phyloP scores from a whole-genome alignment of 2,113 vertebrate species.

The Callipepla californica region DNA sequence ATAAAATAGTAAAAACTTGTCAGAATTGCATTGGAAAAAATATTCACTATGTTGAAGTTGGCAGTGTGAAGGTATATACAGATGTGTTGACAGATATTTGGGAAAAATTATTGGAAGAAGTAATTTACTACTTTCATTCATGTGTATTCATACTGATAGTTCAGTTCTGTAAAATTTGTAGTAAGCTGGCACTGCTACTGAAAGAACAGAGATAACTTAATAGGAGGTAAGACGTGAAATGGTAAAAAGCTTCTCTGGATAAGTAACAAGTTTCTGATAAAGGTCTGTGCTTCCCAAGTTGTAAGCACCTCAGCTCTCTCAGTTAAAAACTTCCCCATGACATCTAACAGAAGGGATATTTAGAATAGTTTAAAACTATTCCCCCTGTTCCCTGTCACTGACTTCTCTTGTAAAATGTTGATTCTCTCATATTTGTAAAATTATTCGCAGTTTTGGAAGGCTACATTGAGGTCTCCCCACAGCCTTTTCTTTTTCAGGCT shows the following conservation, averaged over 20 bases:
- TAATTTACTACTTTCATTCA: not conserved
- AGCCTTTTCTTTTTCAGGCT: too few relatives aligned
- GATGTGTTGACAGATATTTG: not conserved
- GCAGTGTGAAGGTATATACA: not conserved
- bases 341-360: too few relatives aligned
- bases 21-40: not conserved
- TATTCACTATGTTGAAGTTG: not conserved
- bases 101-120: not conserved
- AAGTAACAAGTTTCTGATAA: not conserved
- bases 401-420: too few relatives aligned
- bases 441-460: too few relatives aligned
- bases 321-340: too few relatives aligned
- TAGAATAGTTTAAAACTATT: too few relatives aligned
- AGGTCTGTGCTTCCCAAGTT: not conserved
- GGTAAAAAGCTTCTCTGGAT: not conserved
- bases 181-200: not conserved
- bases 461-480: too few relatives aligned
- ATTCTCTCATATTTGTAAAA: too few relatives aligned
- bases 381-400: too few relatives aligned
- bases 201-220: not conserved
- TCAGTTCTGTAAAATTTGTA: not conserved
- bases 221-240: not conserved
- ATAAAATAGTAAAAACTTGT: not conserved
- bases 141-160: not conserved
- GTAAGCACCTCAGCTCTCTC: not conserved